Evolutionary conservation across 2,888 invertebrate genomes (phyloP).

Genomic region (Isoperla grammatica): DNA sequence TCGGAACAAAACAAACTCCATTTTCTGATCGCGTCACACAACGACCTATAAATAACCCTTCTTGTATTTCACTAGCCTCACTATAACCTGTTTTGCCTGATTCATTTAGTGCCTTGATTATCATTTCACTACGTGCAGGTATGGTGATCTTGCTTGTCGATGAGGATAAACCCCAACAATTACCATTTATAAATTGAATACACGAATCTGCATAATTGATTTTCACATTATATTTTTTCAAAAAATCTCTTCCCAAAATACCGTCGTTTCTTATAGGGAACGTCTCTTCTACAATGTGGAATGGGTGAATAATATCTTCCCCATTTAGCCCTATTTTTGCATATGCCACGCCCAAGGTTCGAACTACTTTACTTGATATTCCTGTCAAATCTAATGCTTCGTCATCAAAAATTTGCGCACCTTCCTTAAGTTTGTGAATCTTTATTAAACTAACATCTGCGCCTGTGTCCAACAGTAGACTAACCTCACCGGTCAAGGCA

Average conservation of each 20-base stretch:
- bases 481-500: background rate
- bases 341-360: constrained; percentile 17
- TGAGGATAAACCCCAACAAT: background rate
- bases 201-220: background rate
- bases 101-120: too few species aligned
- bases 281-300: constrained; percentile 24
- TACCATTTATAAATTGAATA: background rate
- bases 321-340: constrained; percentile 17
- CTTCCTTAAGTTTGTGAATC: constrained; percentile 7
- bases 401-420: constrained; percentile 7
- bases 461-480: constrained; percentile 26
- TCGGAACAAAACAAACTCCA: background rate
- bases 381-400: background rate
- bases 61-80: too few species aligned
- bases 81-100: too few species aligned
- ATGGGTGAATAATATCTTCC: constrained; percentile 13
- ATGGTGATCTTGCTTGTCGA: background rate
- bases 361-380: constrained; percentile 7
- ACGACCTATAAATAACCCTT: background rate
- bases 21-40: background rate
- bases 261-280: constrained; percentile 20
- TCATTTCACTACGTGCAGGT: too few species aligned
- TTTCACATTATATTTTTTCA: background rate
- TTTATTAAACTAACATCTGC: constrained; percentile 27
- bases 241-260: constrained; percentile 22